Base-by-base conservation (phyloP, 2,797 vertebrate species). In the Rhinella marina region DNA sequence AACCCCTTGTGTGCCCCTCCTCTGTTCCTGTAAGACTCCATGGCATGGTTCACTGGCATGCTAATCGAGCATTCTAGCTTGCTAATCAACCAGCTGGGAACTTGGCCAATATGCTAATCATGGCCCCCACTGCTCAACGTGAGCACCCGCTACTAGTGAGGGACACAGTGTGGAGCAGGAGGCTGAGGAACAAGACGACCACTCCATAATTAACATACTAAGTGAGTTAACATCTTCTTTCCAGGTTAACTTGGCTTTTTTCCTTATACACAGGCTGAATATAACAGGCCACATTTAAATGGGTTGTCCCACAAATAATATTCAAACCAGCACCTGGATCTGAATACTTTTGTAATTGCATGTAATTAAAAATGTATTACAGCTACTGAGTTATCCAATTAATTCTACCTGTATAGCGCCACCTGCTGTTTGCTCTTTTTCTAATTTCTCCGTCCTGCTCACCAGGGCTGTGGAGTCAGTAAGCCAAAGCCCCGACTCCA, bases 41-140 rank as follows among this genome's bases (percentile, higher is more conserved):
- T 54, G 48, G 75, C 48, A 50, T 48, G 50, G 75, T 52, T 52
- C 48, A 77, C 75, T 54, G 50, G 75, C 48, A 77, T 77, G 75
- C 50, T 77, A 77, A 73, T 73, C 72, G 48, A 29, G 32, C 72
- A 73, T 73, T 48, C 72, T 73, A 73, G 72, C 72, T 73, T 23
- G 72, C 72, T 73, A 73, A 77, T 77, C 75, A 77, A 54, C 75
- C 75, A 25, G 48, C 75, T 54, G 75, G 75, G 75, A 77, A 54
- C 75, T 21, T 8, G 23, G 75, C 75, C 75, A 77, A 77, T 12
- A 77, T 77, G 75, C 48, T 77, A 77, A 77, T 77, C 75, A 13
- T 12, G 8, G 75, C 75, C 75, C 41, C 75, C 75, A 11, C 12
- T 23, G 75, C 75, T n/a, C 73, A n/a, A 50, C 73, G n/a, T 52